phyloP scores from a whole-genome alignment of 2,113 vertebrate species.

The Oostethus manadensis region DNA sequence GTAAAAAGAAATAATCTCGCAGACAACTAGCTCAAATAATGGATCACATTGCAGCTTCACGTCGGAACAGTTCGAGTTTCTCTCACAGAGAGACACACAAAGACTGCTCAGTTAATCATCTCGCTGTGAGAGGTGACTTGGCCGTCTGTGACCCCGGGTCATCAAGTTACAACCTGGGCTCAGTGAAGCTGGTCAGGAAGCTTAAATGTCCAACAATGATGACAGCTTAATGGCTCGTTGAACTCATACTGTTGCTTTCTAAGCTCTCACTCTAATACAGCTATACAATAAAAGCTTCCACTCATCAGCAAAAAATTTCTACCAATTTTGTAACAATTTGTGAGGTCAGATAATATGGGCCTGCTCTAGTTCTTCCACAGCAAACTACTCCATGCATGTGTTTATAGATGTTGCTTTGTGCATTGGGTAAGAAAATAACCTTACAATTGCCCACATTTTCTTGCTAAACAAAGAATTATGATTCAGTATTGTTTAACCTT shows the following conservation, averaged over 20 bases:
- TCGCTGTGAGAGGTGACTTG: conserved; percentile 22
- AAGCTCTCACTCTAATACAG: background rate
- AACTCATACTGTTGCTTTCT: conserved; percentile 5
- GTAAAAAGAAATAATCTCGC: background rate
- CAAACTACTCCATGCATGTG: too few species aligned
- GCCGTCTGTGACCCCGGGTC: conserved; percentile 13
- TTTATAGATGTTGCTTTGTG: too few species aligned
- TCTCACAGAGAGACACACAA: background rate
- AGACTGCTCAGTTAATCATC: conserved; percentile 28
- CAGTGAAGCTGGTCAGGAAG: conserved; percentile 38
- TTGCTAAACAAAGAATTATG: too few species aligned
- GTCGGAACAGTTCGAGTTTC: conserved; percentile 45
- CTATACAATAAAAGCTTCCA: background rate
- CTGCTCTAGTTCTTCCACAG: too few species aligned
- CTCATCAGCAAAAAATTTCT: too few species aligned
- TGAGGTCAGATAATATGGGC: too few species aligned
- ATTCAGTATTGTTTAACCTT: too few species aligned
- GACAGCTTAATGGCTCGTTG: background rate
- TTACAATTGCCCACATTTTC: too few species aligned
- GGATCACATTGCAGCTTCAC: background rate
- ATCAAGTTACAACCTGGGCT: conserved; percentile 54
- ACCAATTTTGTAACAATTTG: too few species aligned
- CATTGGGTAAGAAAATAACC: too few species aligned
- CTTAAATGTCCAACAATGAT: conserved; percentile 24
- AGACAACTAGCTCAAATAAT: background rate